A percentile compares a stretch with the other conserved stretches of the same genome.
These are phyloP conservation scores for Elephantulus edwardii DNA, from an alignment of 2,113 vertebrate genomes.

Conservation along the genomic window DNA sequence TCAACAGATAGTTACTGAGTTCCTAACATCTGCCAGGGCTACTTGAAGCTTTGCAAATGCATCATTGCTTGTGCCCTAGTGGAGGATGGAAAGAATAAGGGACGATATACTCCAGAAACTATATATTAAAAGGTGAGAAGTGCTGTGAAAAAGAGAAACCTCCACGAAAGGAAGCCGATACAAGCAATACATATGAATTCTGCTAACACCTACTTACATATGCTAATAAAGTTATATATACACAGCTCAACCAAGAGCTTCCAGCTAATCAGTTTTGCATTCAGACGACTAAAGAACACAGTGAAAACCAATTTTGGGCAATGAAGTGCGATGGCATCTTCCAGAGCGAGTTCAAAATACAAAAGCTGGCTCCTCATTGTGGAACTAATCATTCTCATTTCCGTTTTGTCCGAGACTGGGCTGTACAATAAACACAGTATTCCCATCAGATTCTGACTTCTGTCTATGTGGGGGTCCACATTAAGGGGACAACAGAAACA, in stretches of 20 bases:
- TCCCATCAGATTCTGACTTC: no score
- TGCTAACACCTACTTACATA: background rate
- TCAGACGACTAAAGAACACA: background rate
- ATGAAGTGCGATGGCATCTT: background rate
- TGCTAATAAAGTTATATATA: background rate
- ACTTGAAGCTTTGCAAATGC: background rate
- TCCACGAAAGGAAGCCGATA: background rate
- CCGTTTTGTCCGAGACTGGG: background rate
- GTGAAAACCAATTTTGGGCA: background rate
- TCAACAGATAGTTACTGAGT: no score
- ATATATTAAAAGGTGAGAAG: background rate
- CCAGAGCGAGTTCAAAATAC: background rate
- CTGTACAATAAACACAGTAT: background rate
- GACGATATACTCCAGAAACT: background rate
- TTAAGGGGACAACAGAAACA: background rate
- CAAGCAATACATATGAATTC: background rate
- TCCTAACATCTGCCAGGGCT: no score
- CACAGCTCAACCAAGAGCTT: background rate
- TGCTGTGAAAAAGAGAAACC: background rate
- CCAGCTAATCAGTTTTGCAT: background rate
- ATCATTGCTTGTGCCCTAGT: background rate
- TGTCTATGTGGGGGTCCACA: background rate
- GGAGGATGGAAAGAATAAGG: background rate
- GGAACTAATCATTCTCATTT: background rate
- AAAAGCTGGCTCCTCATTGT: background rate